These are phyloP conservation scores for Cliona cf. orientalis DNA, from an alignment of 37 sponge, comb jelly and placozoan genomes.

Conservation along the genomic window DNA sequence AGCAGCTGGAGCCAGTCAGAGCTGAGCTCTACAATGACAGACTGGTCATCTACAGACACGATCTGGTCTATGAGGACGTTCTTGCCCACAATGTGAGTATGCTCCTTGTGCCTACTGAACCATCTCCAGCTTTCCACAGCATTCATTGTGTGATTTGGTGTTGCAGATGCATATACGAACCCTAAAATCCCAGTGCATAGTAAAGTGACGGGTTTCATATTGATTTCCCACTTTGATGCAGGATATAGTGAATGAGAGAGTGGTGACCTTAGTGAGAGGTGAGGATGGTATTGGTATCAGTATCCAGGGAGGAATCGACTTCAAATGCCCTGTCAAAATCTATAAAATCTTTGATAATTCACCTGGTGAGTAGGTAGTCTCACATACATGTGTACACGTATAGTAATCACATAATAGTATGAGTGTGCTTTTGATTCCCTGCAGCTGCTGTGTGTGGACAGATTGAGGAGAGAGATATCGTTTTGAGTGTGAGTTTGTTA, in stretches of 20 bases:
- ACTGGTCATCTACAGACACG: slow-evolving; percentile 14
- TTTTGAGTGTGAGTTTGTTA: slow-evolving; percentile 17
- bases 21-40: slow-evolving; percentile 20
- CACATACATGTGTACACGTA: too few species aligned
- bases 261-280: slow-evolving; percentile 14
- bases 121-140: background rate
- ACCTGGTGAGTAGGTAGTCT: slow-evolving; percentile 38
- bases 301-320: slow-evolving; percentile 79
- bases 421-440: too few species aligned
- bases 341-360: slow-evolving; percentile 70
- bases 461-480: slow-evolving; percentile 13
- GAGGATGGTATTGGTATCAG: slow-evolving; percentile 16
- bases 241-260: slow-evolving; percentile 21
- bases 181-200: background rate
- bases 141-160: background rate
- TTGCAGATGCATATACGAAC: background rate
- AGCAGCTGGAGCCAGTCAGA: slow-evolving; percentile 25
- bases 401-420: too few species aligned
- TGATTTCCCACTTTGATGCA: background rate
- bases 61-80: slow-evolving; percentile 45
- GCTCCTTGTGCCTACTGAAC: background rate
- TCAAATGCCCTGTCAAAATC: slow-evolving; percentile 76
- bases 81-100: slow-evolving; percentile 31
- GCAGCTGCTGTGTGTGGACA: slow-evolving; percentile 7
- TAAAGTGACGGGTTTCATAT: background rate